Base-by-base conservation (phyloP, 1,140 invertebrate species). In the Kradibia gibbosae region DNA sequence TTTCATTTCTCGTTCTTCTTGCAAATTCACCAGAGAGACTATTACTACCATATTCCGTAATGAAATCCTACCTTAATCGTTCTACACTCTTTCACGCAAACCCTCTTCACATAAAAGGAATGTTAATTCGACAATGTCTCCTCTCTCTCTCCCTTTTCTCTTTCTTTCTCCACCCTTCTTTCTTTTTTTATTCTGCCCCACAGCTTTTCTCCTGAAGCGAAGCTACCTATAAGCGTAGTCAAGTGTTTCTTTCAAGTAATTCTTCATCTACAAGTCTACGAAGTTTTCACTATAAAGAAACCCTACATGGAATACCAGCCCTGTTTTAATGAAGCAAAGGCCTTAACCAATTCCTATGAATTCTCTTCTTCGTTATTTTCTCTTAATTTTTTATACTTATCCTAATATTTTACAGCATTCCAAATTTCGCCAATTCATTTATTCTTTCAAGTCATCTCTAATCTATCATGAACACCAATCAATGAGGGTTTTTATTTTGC, bases 21-120 rank as follows among this genome's bases (percentile, higher is more conserved):
- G 73, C 80, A 76, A 53, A 67, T 83, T 34, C 20, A 39, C 36
- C 39, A 20, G 28, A 67, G 62, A 67, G 17, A 67, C 36, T 22
- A 39, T 67, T 67, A 67, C 62, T 67, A 67, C 62, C 39, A 36
- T 78, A n/a, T 78, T 89, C 90, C 85, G 87, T 90, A 91, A 91
- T 90, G 89, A 90, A 91, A 91, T 90, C 90, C 90, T 83, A 87
- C 88, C 88, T 87, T 88, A 88, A 88, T 86, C 84, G 84, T 85
- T 87, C 83, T 74, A 67, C 82, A 83, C 84, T 84, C 83, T 73
- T 84, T 84, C 86, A 5, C 84, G 84, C 86, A 20, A 25, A 87
- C 86, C 88, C 88, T 88, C 86, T 88, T 88, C 89, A 88, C 90
- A 89, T 89, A 88, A 90, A 91, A 90, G 88, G 89, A 91, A 91